A percentile compares a stretch with the other conserved stretches of the same genome.
Conservation (phyloP, 37 sponge, comb jelly and placozoan species). For the Cladorhizidae sp. region DNA sequence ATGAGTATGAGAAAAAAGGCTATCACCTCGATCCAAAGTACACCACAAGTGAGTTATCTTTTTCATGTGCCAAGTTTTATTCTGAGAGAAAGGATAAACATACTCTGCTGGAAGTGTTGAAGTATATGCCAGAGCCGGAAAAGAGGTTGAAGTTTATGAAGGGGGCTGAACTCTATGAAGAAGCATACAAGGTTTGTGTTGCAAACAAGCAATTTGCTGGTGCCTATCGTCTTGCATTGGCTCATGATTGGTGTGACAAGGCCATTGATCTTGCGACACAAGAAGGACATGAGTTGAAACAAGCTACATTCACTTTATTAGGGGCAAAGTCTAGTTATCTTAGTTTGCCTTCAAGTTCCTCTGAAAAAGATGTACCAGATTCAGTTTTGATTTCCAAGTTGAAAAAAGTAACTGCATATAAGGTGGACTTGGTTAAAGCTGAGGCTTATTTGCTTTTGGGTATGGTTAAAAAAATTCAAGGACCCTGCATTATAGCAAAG, state of each 20-base stretch:
- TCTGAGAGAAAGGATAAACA: conserved; percentile 26
- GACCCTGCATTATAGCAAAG: conserved; percentile 3
- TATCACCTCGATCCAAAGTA: conserved; percentile 4
- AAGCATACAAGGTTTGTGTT: conserved; percentile 24
- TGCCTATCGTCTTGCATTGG: conserved; percentile 32
- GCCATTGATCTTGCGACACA: conserved; percentile 9
- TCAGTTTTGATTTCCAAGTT: neutral
- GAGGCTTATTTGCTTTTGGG: conserved; percentile 25
- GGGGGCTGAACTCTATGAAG: conserved; percentile 20
- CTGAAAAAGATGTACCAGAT: neutral
- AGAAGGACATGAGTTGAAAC: neutral
- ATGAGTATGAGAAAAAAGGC: conserved; percentile 19
- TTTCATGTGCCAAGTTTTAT: conserved; percentile 54
- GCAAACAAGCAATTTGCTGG: neutral
- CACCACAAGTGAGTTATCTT: conserved; percentile 29
- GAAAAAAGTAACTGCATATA: neutral
- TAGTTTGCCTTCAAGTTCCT: neutral
- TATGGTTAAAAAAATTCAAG: neutral
- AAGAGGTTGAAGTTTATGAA: conserved; percentile 43
- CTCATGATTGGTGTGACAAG: conserved; percentile 20
- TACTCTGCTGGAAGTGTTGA: conserved; percentile 26
- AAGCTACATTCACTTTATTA: conserved; percentile 14
- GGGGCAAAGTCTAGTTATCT: neutral
- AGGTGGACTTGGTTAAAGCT: conserved; percentile 2
- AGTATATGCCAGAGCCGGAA: conserved; percentile 36